Evolutionary conservation across 64 coral and sea anemone species (phyloP).

Genomic region (Astreopora myriophthalma): DNA sequence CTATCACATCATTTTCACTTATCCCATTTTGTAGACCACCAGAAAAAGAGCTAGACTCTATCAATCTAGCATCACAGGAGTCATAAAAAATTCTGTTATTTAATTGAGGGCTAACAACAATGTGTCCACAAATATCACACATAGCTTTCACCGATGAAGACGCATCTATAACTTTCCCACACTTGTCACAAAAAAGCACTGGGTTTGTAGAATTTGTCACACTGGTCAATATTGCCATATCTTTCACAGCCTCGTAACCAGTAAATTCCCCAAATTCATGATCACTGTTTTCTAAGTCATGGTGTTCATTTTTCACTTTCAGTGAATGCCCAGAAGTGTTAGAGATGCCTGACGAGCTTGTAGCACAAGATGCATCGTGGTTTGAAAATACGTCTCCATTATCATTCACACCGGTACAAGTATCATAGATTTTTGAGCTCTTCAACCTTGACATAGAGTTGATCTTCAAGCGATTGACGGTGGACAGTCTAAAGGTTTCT

Average conservation of each 20-base stretch:
- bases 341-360: neutral
- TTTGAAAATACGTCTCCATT: neutral
- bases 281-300: neutral
- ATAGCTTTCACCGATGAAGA: constrained; percentile 1
- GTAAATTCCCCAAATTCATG: constrained; percentile 85
- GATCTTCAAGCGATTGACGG: constrained; percentile 82
- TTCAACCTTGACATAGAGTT: constrained; percentile 87
- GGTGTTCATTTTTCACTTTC: neutral
- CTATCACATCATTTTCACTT: neutral
- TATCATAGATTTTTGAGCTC: constrained; percentile 5
- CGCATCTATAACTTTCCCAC: constrained; percentile 20
- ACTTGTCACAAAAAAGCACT: constrained; percentile 66
- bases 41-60: neutral
- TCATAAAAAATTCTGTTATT: neutral
- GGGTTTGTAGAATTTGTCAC: constrained; percentile 6
- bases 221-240: neutral
- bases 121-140: constrained; percentile 12
- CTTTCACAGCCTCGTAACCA: constrained; percentile 15
- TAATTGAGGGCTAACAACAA: neutral
- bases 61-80: neutral
- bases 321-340: neutral
- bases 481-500: constrained; percentile 93
- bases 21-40: neutral
- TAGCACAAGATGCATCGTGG: neutral
- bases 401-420: neutral